Evolutionary conservation across 2,797 vertebrate species (phyloP), one percentile per base, ranked within the genome.

Genomic region (Heteromormyrus szaboi): DNA sequence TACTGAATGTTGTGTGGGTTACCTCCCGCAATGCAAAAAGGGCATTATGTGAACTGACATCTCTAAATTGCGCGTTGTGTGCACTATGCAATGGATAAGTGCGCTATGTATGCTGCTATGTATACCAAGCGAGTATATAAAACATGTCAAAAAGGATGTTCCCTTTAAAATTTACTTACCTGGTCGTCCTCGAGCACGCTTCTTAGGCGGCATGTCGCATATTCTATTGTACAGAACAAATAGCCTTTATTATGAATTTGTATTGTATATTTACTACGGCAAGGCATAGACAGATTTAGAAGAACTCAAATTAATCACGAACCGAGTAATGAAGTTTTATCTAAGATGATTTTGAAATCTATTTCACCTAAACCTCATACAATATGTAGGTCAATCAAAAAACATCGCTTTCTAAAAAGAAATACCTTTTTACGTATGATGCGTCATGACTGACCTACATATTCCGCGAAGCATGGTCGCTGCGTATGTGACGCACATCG

Each of bases 121-220:
- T 14, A 68, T 68, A 14, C 25, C 25, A 68, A 33, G 11, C 9
- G 25, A 68, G 62, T 68, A 68, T 33, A 14, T 4, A 33, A 68
- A 29, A 68, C 62, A 65, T 4, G 9, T 9, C 62, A 65, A 29
- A 29, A 65, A 65, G 11, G 65, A 68, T 33, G 62, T 33, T 68
- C 29, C 29, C 62, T 68, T 33, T 68, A 65, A 25, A 29, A 65
- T 37, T 29, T 14, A 85, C 88, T 89, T 88, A 94, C 93, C 89
- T 92, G 92, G 56, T 68, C 54, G 91, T 33, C 89, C 90, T 91
- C 92, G 90, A 88, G 93, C 19, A 17, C 41, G 94, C 91, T 92
- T 96, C 92, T 93, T 96, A 62, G 95, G 96, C 7, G 95, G 89
- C 96, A 97, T 97, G 84, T 6, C 62, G 90, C 96, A 96, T 96